Evolutionary conservation across 2,888 invertebrate species (phyloP).

Genomic region (Drosophila maculinotata): DNA sequence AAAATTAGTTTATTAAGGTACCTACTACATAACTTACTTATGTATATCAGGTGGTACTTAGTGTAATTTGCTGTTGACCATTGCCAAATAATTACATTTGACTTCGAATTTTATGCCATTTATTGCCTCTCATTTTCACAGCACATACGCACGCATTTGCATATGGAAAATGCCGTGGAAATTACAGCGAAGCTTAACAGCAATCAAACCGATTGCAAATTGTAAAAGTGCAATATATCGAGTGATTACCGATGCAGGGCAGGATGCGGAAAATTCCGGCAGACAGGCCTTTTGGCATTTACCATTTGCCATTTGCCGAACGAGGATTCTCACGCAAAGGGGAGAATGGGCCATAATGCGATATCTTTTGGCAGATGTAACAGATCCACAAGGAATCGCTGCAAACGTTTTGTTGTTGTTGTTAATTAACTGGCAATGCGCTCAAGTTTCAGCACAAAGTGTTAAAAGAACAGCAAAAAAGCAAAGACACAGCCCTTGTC

Average conservation of each 20-base stretch:
- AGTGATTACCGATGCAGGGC: background rate
- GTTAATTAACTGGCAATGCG: slow-evolving; percentile 60
- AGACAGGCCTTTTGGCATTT: slow-evolving; percentile 2
- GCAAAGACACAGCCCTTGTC: slow-evolving; percentile 9
- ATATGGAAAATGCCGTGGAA: slow-evolving; percentile 1
- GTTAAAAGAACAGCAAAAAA: slow-evolving; percentile 68
- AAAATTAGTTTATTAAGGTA: too few species aligned
- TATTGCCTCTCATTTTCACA: slow-evolving; percentile 11
- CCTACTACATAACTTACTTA: too few species aligned
- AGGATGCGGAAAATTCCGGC: background rate
- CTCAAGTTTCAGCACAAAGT: slow-evolving; percentile 70
- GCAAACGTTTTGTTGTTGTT: slow-evolving; percentile 33
- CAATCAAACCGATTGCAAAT: slow-evolving; percentile 71
- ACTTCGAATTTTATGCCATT: background rate
- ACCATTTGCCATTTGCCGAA: slow-evolving; percentile 4
- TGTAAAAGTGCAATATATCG: slow-evolving; percentile 50
- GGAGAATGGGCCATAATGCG: slow-evolving; percentile 23
- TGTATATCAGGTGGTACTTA: too few species aligned
- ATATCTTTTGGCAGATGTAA: slow-evolving; percentile 31
- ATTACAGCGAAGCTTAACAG: slow-evolving; percentile 45
- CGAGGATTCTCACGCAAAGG: slow-evolving; percentile 37
- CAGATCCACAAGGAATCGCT: slow-evolving; percentile 17
- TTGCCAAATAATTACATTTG: background rate
- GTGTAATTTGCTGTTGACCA: background rate
- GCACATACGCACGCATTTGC: slow-evolving; percentile 5